phyloP scores from a whole-genome alignment of 1,140 invertebrate genomes.

The Apis cerana region DNA sequence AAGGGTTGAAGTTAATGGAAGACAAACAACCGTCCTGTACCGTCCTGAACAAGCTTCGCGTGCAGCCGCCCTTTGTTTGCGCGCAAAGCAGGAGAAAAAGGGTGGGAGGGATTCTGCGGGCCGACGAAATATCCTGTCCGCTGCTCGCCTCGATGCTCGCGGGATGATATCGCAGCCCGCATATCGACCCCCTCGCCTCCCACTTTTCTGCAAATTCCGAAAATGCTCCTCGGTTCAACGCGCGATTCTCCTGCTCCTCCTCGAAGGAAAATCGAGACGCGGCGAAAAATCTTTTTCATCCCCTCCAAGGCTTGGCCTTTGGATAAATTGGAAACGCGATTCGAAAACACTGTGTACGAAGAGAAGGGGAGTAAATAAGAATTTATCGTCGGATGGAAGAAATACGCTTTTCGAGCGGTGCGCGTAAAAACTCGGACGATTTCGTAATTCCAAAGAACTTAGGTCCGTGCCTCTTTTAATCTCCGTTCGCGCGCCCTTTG shows the following conservation, averaged over 20 bases:
- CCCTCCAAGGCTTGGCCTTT: neutral
- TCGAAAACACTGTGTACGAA: neutral
- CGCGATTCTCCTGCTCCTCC: too few species aligned
- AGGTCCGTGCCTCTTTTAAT: constrained; percentile 10
- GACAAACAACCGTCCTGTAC: constrained; percentile 33
- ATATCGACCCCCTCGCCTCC: constrained; percentile 8
- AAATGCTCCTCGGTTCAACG: neutral
- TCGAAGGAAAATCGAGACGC: neutral
- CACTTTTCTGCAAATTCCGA: constrained; percentile 22
- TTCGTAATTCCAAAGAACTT: too few species aligned
- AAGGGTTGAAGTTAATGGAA: constrained; percentile 35
- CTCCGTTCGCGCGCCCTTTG: neutral
- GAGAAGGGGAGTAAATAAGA: constrained; percentile 3
- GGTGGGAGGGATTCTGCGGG: constrained; percentile 16
- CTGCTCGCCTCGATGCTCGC: constrained; percentile 10
- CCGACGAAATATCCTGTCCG: constrained; percentile 3
- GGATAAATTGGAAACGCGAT: constrained; percentile 10
- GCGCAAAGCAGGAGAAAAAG: constrained; percentile 27
- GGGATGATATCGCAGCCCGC: constrained; percentile 38
- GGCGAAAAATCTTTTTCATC: constrained; percentile 4
- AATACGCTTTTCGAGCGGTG: constrained; percentile 9
- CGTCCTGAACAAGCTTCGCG: neutral
- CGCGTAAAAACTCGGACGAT: too few species aligned
- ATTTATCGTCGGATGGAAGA: constrained; percentile 27
- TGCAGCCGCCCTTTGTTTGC: constrained; percentile 34